phyloP scores from a whole-genome alignment of 1,140 invertebrate species.

The Rhizoglyphus robini region DNA sequence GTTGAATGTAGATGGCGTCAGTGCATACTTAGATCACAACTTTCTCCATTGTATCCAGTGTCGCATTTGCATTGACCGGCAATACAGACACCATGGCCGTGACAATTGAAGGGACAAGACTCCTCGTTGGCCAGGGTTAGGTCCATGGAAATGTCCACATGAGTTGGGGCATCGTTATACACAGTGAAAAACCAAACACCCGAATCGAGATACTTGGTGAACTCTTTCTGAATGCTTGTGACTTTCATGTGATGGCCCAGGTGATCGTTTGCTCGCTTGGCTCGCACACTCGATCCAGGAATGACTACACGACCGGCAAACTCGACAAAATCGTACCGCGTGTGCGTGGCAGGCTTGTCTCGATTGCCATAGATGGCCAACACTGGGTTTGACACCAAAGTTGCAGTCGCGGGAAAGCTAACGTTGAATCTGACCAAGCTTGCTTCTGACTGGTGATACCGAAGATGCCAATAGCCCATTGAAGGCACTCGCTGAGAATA shows the following conservation, averaged over 20 bases:
- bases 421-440: slow-evolving; percentile 77
- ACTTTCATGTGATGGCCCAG: slow-evolving; percentile 1
- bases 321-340: slow-evolving; percentile 88
- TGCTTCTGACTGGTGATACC: slow-evolving; percentile 72
- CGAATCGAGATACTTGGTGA: slow-evolving; percentile 70
- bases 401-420: slow-evolving; percentile 70
- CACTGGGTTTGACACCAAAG: slow-evolving; percentile 69
- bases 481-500: slow-evolving; percentile 65
- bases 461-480: slow-evolving; percentile 78
- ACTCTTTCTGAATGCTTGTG: slow-evolving; percentile 58
- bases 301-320: slow-evolving; percentile 30
- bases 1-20: background rate
- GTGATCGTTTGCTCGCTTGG: slow-evolving; percentile 9
- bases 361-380: slow-evolving; percentile 82
- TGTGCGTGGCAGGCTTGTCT: slow-evolving; percentile 73
- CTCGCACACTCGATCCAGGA: background rate
- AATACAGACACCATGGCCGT: slow-evolving; percentile 82
- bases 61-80: slow-evolving; percentile 89
- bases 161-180: slow-evolving; percentile 80
- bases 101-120: slow-evolving; percentile 78
- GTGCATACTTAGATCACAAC: slow-evolving; percentile 80
- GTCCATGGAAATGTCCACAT: slow-evolving; percentile 49
- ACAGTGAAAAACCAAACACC: slow-evolving; percentile 88
- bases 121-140: slow-evolving; percentile 25
- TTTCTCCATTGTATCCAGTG: slow-evolving; percentile 77